Percentiles rank a stretch among this genome's conserved stretches.
These are phyloP conservation scores for Campoletis raptor DNA, from an alignment of 2,888 invertebrate genomes.

Conservation along the genomic window DNA sequence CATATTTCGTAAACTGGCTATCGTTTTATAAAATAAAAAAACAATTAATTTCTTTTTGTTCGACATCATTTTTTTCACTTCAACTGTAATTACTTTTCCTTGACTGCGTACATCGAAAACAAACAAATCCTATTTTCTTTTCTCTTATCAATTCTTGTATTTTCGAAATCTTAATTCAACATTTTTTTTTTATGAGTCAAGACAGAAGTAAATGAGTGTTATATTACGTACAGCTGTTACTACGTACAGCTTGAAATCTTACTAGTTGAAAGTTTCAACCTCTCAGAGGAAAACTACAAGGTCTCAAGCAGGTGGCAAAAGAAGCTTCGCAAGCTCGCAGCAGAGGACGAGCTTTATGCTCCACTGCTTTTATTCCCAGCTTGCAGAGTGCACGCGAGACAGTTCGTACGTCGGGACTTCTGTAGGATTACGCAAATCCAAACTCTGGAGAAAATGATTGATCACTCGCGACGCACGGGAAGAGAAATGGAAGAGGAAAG, in stretches of 20 bases:
- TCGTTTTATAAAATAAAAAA: too few species aligned
- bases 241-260: constrained; percentile 29
- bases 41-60: too few species aligned
- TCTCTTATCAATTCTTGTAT: background rate
- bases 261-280: constrained; percentile 36
- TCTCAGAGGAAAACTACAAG: constrained; percentile 50
- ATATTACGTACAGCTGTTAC: constrained; percentile 41
- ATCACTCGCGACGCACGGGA: constrained; percentile 41
- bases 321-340: constrained; percentile 35
- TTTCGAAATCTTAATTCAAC: constrained; percentile 14
- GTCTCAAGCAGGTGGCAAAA: constrained; percentile 52
- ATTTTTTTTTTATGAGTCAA: background rate
- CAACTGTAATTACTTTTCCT: background rate
- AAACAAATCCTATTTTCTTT: background rate
- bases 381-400: constrained; percentile 47
- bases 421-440: constrained; percentile 57
- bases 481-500: constrained; percentile 37
- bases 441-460: constrained; percentile 63
- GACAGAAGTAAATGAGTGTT: background rate
- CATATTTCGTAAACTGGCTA: too few species aligned
- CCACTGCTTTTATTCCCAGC: constrained; percentile 18
- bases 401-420: constrained; percentile 53
- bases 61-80: too few species aligned
- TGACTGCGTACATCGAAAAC: background rate
- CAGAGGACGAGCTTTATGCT: constrained; percentile 22